Evolutionary conservation across 2,888 invertebrate species (phyloP).

Genomic region (Metopia argyrocephala): DNA sequence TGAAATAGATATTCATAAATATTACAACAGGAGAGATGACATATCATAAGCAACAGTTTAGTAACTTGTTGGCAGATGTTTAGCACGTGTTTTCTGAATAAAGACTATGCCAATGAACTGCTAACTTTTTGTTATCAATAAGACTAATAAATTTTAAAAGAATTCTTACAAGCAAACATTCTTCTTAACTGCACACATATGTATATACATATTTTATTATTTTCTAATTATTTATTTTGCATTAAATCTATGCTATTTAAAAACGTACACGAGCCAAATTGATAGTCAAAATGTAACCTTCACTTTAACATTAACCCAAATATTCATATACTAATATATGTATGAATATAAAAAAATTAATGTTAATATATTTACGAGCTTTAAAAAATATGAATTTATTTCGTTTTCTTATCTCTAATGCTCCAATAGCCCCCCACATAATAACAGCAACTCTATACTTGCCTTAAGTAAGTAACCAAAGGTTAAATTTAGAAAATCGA

Average conservation of each 20-base stretch:
- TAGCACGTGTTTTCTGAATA: too few relatives aligned
- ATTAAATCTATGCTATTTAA: neutral
- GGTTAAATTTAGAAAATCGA: neutral
- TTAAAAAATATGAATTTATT: conserved; percentile 12
- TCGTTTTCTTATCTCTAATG: conserved; percentile 10
- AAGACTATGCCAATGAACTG: too few relatives aligned
- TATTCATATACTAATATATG: too few relatives aligned
- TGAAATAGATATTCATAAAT: too few relatives aligned
- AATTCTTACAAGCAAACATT: too few relatives aligned
- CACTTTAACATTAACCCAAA: conserved; percentile 8
- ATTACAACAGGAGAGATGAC: too few relatives aligned
- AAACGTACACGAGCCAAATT: neutral
- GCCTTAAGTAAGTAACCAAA: neutral
- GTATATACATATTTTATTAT: neutral
- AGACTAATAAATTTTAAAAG: too few relatives aligned
- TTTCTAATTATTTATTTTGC: neutral
- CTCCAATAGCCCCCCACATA: neutral
- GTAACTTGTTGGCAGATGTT: too few relatives aligned
- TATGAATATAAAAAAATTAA: conserved; percentile 4
- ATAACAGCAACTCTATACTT: conserved; percentile 7
- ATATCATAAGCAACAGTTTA: too few relatives aligned
- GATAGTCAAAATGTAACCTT: conserved; percentile 22
- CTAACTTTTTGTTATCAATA: too few relatives aligned
- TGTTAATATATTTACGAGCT: neutral
- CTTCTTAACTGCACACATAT: too few relatives aligned